These are phyloP conservation scores for Strigamia maritima DNA, from an alignment of 2,888 invertebrate species.

Conservation along the genomic window DNA sequence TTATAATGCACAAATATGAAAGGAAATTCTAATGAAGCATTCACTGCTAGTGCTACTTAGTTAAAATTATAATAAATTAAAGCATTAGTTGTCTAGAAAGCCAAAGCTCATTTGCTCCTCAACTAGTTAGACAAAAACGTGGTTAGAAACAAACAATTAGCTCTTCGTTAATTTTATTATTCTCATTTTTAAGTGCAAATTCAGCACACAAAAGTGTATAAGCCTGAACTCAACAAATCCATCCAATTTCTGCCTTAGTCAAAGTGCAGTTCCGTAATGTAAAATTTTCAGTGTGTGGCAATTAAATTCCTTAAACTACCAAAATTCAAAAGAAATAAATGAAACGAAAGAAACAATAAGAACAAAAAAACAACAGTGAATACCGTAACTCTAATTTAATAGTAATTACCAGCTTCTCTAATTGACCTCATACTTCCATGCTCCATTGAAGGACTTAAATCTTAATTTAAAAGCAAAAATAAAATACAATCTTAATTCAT, in stretches of 20 bases:
- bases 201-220: not conserved
- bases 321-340: not conserved
- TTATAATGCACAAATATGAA: slow-evolving; percentile 43
- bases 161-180: not conserved
- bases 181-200: not conserved
- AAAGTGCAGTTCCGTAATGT: not conserved
- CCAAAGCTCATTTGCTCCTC: not conserved
- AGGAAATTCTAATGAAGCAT: slow-evolving; percentile 31
- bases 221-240: not conserved
- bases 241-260: slow-evolving; percentile 8
- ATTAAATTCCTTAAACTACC: not conserved
- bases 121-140: not conserved
- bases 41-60: not conserved
- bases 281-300: not conserved
- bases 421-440: slow-evolving; percentile 23
- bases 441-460: slow-evolving; percentile 7
- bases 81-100: not conserved
- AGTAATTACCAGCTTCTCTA: slow-evolving; percentile 15
- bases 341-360: not conserved
- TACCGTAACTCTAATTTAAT: not conserved
- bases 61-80: not conserved
- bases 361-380: not conserved
- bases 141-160: not conserved
- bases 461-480: slow-evolving; percentile 17
- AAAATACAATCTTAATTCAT: not conserved